Base-by-base conservation (phyloP, 2,797 vertebrate genomes). In the Cyprinella venusta region DNA sequence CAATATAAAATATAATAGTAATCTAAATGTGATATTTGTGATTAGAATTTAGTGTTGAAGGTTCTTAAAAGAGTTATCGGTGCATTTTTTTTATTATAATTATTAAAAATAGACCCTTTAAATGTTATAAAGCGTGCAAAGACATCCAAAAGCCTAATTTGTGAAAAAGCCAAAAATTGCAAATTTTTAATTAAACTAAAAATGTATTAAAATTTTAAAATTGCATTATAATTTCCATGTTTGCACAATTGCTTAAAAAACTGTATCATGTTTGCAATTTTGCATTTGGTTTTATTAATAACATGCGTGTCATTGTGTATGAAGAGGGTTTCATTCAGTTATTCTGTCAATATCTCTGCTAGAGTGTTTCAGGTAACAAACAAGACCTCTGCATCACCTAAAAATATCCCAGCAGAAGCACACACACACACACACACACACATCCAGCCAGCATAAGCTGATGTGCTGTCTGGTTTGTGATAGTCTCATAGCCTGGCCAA, bases 401-500 rank as follows among this genome's bases (percentile, higher is more conserved):
- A 42, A 61, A 42, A 61, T 40, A 61, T 40, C 33, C 36, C 54
- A 59, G 33, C 5, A 48, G 4, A 48, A 15, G 15, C 45, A 48
- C 45, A 15, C 42, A 45, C 42, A 45, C 42, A 42, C 45, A 42
- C n/a, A 69, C 3, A 48, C 18, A 50, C 24, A 6, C 16, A 30
- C n/a, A 69, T 13, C 15, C 68, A 70, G 24, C 24, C 59, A 77
- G 16, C 26, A 18, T 77, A 21, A 64, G 24, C 59, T 48, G 38
- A 45, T 76, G 54, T 30, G 13, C n/a, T 76, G 56, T 40, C 7
- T 75, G 72, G 50, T 75, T 56, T 38, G 30, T 56, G 50, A 75
- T 76, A n/a, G 74, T 61, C 36, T 64, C 40, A 64, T 30, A 77
- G 9, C 24, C 59, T 48, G 76, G n/a, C 76, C 76, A 77, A 64